Percentiles rank a stretch among this genome's conserved stretches.
Evolutionary conservation across 2,113 vertebrate species (phyloP).

Genomic region (Rhabdomys dilectus): DNA sequence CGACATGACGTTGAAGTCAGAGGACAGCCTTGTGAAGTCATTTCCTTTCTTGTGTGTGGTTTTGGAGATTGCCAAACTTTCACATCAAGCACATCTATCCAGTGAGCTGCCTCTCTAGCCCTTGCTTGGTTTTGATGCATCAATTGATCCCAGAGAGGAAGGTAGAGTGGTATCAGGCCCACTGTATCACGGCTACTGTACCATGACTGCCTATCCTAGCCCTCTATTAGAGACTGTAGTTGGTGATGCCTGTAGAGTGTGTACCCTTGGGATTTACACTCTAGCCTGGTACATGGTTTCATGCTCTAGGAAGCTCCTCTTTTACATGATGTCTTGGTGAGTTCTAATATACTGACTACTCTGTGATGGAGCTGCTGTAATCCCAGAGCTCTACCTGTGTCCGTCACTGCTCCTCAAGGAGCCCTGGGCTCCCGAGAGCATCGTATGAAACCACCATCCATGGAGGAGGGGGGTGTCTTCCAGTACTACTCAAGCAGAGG

Average conservation of each 20-base stretch:
- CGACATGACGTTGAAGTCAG: background rate
- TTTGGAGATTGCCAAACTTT: background rate
- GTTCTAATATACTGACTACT: background rate
- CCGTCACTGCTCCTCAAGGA: background rate
- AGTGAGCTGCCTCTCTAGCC: no score
- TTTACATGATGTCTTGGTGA: background rate
- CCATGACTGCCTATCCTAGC: accelerated
- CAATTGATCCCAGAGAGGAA: background rate
- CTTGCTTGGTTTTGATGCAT: no score
- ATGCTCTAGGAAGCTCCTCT: constrained; percentile 2
- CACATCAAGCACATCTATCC: background rate
- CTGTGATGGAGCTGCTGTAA: background rate
- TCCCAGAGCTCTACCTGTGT: background rate
- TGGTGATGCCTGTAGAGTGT: background rate
- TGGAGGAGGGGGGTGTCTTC: accelerated
- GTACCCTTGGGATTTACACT: background rate
- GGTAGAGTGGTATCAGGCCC: no score
- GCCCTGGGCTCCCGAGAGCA: accelerated
- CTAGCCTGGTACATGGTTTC: background rate
- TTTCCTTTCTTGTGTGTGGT: background rate
- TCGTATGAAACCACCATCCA: background rate
- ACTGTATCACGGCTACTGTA: accelerated
- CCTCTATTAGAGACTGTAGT: background rate
- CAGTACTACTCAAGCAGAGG: background rate
- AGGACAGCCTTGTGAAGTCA: background rate